These are phyloP conservation scores for Felis catus DNA, from an alignment of 2,113 vertebrate genomes.

Conservation along the genomic window F.catus_Fca126_mat1.0 CM031416.1:151019001-151019500, in stretches of 20 bases:
- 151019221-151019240: not conserved
- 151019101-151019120: not conserved
- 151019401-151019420: not conserved
- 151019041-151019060: not conserved
- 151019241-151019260: no score
- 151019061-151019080: not conserved
- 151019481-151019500: not conserved
- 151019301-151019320: not conserved
- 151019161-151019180: not conserved
- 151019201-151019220: not conserved
- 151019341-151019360: not conserved
- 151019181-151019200: no score
- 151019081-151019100: no score
- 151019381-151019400: not conserved
- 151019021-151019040: not conserved
- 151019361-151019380: not conserved
- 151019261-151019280: fast-evolving
- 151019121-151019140: not conserved
- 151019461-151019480: fast-evolving
- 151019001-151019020: not conserved
- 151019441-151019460: no score
- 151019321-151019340: fast-evolving
- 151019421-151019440: not conserved
- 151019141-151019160: not conserved
- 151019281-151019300: not conserved